Base-by-base conservation (phyloP, 2,113 vertebrate genomes). In the Tenebrosternarchus preto region DNA sequence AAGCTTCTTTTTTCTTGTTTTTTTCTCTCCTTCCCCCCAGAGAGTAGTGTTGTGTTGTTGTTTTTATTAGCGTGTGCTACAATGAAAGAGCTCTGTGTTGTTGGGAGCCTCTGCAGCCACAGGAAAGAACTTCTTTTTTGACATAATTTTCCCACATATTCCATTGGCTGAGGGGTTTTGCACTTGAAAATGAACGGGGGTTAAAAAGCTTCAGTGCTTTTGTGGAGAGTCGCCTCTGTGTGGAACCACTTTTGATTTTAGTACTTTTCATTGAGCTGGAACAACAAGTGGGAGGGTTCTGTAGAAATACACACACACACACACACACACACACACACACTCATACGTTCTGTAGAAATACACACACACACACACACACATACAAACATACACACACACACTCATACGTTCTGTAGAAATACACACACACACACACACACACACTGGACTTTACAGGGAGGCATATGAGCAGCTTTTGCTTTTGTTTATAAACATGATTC, bases 141-240 rank as follows among this genome's bases (percentile, higher is more conserved):
- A 92, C 89, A 86, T 92, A 80, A 91, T 94, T 95, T 94, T 94
- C 93, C 92, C 93, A 93, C 91, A 75, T 90, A 88, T 87, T 93
- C 92, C 89, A 90, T 88, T 92, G 90, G 89, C 90, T 91, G 68
- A 80, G 87, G 87, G 86, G 88, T 80, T n/a, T n/a, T n/a, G 64
- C 87, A 90, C 92, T 92, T 55, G 82, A 91, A 89, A 92, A 90
- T 89, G 86, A 92, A 91, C 90, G 53, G 86, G 88, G 85, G n/a
- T n/a, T n/a, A n/a, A n/a, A n/a, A 89, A 90, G 86, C 86, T 87
- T 85, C 84, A 86, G 83, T 84, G 85, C 82, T 80, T 85, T 84
- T 85, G 77, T 77, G 66, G 77, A 84, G 17, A 59, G 29, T 78
- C 81, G 76, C 86, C 85, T 89, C 88, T 87, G 87, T 89, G 90